These are phyloP conservation scores for Halisarca cf. caerulea DNA, from an alignment of 37 sponge, comb jelly and placozoan genomes.

Conservation along the genomic window DNA sequence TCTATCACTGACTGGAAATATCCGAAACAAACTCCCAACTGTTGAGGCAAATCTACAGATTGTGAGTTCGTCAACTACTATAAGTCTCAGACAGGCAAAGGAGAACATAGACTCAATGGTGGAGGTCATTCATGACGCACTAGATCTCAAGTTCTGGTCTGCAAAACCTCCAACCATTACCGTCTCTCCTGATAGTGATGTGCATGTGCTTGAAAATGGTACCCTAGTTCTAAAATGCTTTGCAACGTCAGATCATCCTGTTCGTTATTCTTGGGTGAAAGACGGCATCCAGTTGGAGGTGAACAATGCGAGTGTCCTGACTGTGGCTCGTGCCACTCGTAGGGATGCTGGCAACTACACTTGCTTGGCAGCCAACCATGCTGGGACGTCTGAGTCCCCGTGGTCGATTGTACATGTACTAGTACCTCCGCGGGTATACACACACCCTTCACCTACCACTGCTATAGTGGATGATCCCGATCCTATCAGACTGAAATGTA, in stretches of 20 bases:
- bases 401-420: background rate
- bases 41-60: background rate
- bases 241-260: background rate
- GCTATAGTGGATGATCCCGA: background rate
- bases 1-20: background rate
- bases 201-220: background rate
- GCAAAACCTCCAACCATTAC: background rate
- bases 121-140: background rate
- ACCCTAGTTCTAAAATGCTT: background rate
- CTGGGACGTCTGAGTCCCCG: background rate
- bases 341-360: background rate
- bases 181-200: background rate
- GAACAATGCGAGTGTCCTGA: background rate
- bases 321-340: background rate
- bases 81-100: background rate
- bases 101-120: background rate
- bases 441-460: background rate
- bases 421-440: background rate
- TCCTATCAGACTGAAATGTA: background rate
- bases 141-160: background rate
- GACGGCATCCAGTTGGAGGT: background rate
- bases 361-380: background rate
- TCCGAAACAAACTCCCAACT: too few relatives aligned
- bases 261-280: background rate
- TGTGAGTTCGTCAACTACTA: background rate